Conservation (phyloP, 2,113 vertebrate genomes). For the Odontesthes bonariensis region DNA sequence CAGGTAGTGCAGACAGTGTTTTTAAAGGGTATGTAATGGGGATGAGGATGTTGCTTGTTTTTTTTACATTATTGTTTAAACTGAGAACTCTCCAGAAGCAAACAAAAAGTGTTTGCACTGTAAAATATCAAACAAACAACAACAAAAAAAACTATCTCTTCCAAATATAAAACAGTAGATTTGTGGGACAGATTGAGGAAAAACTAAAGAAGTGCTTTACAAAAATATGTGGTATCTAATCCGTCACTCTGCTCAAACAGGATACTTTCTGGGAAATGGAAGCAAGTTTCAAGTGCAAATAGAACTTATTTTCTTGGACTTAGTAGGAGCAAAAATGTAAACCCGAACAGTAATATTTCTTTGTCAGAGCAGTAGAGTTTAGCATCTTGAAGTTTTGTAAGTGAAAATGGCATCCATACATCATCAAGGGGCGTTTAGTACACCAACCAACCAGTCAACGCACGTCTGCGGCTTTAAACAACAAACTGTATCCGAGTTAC, state of each 20-base stretch:
- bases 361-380: neutral
- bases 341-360: neutral
- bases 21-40: no score
- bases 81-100: no score
- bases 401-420: slow-evolving; percentile 11
- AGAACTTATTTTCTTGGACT: neutral
- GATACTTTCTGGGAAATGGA: slow-evolving; percentile 1
- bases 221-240: fast-evolving
- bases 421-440: neutral
- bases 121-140: no score
- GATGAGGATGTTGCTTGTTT: no score
- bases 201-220: neutral
- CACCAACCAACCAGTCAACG: slow-evolving; percentile 4
- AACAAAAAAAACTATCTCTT: no score
- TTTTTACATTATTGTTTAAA: no score
- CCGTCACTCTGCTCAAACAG: neutral
- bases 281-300: neutral
- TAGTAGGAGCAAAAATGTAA: neutral
- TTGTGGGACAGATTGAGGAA: neutral
- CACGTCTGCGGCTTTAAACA: slow-evolving; percentile 17
- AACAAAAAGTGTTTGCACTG: no score
- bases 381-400: neutral
- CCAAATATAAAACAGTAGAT: neutral
- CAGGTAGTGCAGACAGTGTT: no score
- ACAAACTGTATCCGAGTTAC: slow-evolving; percentile 35